Conservation (phyloP, 2,888 invertebrate species). For the Eurois occulta region DNA sequence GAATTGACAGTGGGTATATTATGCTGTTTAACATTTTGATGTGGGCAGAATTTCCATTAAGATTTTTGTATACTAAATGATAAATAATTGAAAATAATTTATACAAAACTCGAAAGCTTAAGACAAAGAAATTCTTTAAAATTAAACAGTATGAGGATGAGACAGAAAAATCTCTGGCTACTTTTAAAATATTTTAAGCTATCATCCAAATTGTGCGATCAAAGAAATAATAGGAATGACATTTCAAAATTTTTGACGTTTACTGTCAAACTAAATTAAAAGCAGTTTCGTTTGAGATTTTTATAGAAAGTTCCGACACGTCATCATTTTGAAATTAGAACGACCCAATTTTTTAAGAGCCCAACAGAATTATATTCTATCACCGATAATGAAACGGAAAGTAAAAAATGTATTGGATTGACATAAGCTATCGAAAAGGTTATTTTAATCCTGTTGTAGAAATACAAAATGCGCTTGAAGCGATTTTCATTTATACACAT, state of each 20-base stretch:
- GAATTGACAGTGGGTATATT: background rate
- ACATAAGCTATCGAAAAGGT: background rate
- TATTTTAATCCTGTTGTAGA: background rate
- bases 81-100: too few species aligned
- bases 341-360: background rate
- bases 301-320: background rate
- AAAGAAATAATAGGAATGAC: background rate
- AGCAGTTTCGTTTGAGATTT: background rate
- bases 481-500: background rate
- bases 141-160: background rate
- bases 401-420: background rate
- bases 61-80: too few species aligned
- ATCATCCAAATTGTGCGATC: background rate
- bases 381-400: background rate
- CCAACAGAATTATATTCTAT: background rate
- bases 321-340: background rate
- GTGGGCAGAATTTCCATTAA: background rate
- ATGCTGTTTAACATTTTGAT: background rate
- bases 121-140: background rate
- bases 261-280: slow-evolving; percentile 3
- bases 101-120: background rate
- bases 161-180: background rate
- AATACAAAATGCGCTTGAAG: background rate
- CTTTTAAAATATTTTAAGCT: background rate
- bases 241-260: background rate